phyloP scores from a whole-genome alignment of 2,113 vertebrate species.

The Calyptommatus sinebrachiatus region DNA sequence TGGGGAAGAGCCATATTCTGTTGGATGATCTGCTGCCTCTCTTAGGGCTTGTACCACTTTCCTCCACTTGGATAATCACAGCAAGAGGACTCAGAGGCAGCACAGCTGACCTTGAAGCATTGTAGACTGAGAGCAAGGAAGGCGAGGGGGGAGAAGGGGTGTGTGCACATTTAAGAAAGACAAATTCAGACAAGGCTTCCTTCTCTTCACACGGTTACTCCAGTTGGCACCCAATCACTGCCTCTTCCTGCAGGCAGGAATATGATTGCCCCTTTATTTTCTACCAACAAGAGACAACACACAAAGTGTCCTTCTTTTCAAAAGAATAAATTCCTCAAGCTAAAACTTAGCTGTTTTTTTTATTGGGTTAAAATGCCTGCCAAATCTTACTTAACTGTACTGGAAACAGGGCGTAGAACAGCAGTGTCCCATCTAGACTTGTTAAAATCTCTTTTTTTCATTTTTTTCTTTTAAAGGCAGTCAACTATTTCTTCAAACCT shows the following conservation, averaged over 20 bases:
- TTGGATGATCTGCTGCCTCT: not conserved
- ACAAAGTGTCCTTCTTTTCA: conserved; percentile 13
- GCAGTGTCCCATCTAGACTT: conserved; percentile 20
- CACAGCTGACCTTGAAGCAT: not conserved
- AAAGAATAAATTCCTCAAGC: conserved; percentile 19
- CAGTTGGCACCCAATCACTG: conserved; percentile 1
- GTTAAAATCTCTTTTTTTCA: conserved; percentile 16
- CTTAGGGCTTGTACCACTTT: not conserved
- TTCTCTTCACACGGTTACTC: not conserved
- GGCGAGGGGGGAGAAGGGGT: not conserved
- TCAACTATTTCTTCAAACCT: conserved; percentile 30
- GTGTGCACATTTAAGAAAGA: conserved; percentile 10
- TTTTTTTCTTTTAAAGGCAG: conserved; percentile 16
- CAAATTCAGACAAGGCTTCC: conserved; percentile 6
- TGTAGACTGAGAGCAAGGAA: not conserved
- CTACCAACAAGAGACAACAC: conserved; percentile 3
- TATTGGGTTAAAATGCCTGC: conserved; percentile 36
- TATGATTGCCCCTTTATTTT: conserved; percentile 1
- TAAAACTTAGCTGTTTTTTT: conserved; percentile 35
- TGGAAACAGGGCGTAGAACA: conserved; percentile 23
- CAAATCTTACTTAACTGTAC: conserved; percentile 24
- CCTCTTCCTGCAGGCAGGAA: not conserved
- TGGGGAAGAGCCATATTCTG: not conserved
- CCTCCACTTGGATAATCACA: not conserved
- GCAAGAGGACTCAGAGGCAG: not conserved